Base-by-base conservation (phyloP, 53 echinoderm and acorn worm species). In the Crossaster papposus region DNA sequence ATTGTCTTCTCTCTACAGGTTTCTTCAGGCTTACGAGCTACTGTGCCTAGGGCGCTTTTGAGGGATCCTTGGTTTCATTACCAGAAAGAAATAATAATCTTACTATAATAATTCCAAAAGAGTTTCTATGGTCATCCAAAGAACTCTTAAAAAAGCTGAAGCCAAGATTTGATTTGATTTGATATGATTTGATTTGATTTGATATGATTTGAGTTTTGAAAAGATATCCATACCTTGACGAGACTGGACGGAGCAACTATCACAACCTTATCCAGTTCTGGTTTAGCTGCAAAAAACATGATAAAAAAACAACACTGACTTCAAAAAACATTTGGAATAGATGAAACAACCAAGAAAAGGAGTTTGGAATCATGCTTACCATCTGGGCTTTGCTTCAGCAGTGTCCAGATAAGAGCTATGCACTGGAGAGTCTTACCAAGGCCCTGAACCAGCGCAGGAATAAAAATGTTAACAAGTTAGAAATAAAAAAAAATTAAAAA, bases 341-440 rank as follows among this genome's bases (percentile, higher is more conserved):
- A 13, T 14, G 3, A 28, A 4, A 26, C 2, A 30, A 71, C 4
- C 3, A 4, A 29, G 10, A 14, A 78, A 33, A 5, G 37, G 30
- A 4, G 3, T 32, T 10, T 29, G 79, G 77, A 18, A 15, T 29
- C 1, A 65, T 79, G 36, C 94, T 90, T 90, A 97, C 97, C 95
- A 36, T 98, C 99, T 18, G 94, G 93, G 32, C 99, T 94, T 77
- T 98, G 99, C 33, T 91, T 78, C 14, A 98, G 83, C 55, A 98
- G 73, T 1, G 99, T 98, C 99, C 99, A 98, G 73, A 96, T 96
- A 50, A 98, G 82, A 10, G 99, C 64, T 14, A 98, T 94, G 87
- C 99, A 98, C 85, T 98, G 99, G 8, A 98, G 78, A 58, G 99
- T 98, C 82, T 98, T 98, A 24, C 99, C 99, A 24, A 98, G 88